Base-by-base conservation (phyloP, 2,888 invertebrate genomes). In the Lymantria monacha region DNA sequence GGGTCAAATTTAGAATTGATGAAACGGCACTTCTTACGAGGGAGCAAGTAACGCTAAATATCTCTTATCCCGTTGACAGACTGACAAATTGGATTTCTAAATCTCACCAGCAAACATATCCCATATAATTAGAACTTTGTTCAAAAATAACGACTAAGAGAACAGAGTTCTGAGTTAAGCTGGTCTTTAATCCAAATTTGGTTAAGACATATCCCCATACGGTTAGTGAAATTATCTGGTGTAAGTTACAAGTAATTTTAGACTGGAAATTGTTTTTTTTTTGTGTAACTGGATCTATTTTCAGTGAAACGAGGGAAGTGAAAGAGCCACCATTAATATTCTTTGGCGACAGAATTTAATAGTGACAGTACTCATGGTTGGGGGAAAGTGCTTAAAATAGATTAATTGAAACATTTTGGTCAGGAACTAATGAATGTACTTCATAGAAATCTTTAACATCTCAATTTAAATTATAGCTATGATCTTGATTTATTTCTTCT, bases 51-150 rank as follows among this genome's bases (percentile, higher is more conserved):
- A 59, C 72, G 71, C 73, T 73, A 76, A 77, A 79, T 78, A 74
- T 79, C 70, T 74, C 74, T 73, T 72, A 76, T 70, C 74, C 69
- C 67, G 83, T 72, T 85, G 88, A 88, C 87, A 85, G 81, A 77
- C 74, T 74, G 80, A 88, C 85, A 84, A 85, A 89, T 88, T 81
- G 74, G 74, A 76, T 79, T 82, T 81, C 84, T 79, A 75, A 81
- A 80, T 78, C 74, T 69, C 69, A 66, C 53, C 53, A 57, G 55
- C 45, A 42, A 52, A n/a, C 38, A 53, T 9, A 61, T 53, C 79
- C 73, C 74, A 7, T 49, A 1, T 42, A 14, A 14, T 22, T 46
- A 54, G 66, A 61, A 14, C 67, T 43, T 13, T 45, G 0, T 46
- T 5, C 5, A 5, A 14, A 36, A 46, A 9, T 8, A 47, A 13